These are phyloP conservation scores for Harpalus rubripes DNA, from an alignment of 2,888 invertebrate genomes.

Conservation along the genomic window DNA sequence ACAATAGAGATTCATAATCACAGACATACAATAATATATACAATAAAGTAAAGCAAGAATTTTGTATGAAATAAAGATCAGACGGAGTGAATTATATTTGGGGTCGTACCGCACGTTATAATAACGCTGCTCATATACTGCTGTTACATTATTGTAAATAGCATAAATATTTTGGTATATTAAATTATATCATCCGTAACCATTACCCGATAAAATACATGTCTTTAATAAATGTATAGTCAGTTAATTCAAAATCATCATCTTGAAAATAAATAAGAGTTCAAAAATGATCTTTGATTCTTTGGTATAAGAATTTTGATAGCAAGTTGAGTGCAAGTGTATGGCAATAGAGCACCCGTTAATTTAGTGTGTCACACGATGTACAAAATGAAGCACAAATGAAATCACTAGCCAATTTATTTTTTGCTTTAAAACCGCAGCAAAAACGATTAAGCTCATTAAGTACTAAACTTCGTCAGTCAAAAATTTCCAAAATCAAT, in stretches of 20 bases:
- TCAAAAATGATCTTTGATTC: background rate
- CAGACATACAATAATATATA: conserved; percentile 66
- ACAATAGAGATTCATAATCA: conserved; percentile 66
- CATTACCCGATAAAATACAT: conserved; percentile 18
- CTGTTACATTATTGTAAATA: conserved; percentile 45
- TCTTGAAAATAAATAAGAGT: background rate
- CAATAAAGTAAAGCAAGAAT: conserved; percentile 62
- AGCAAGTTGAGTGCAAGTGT: background rate
- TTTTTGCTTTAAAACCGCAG: conserved; percentile 54
- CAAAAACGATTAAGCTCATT: conserved; percentile 63
- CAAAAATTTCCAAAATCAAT: conserved; percentile 55
- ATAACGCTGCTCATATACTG: conserved; percentile 38
- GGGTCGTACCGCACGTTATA: conserved; percentile 40
- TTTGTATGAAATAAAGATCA: conserved; percentile 34
- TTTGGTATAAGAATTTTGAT: conserved; percentile 7
- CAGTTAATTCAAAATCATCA: background rate
- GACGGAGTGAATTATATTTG: conserved; percentile 47
- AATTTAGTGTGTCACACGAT: conserved; percentile 25
- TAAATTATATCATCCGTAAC: conserved; percentile 38
- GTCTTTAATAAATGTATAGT: background rate
- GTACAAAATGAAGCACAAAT: conserved; percentile 53
- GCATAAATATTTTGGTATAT: conserved; percentile 37
- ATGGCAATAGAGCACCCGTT: conserved; percentile 10
- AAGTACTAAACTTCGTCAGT: conserved; percentile 66
- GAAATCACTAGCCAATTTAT: conserved; percentile 60